Conservation (phyloP, 1,140 invertebrate genomes). For the Pseudachorutes palmiensis region DNA sequence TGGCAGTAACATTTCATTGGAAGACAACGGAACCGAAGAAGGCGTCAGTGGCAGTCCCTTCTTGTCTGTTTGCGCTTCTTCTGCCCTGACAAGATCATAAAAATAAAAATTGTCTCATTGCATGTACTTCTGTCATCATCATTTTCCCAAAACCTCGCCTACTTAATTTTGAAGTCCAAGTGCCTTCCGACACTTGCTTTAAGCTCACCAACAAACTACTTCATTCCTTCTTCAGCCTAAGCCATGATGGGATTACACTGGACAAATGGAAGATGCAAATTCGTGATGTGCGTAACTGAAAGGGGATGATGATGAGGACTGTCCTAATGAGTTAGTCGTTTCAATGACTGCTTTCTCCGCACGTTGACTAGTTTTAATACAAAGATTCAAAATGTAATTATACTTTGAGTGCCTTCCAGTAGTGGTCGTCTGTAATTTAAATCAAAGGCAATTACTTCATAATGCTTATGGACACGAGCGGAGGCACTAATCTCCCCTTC, state of each 20-base stretch:
- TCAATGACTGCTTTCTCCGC: background rate
- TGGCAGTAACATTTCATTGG: background rate
- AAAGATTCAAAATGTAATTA: slow-evolving; percentile 5
- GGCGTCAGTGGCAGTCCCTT: too few species aligned
- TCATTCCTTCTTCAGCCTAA: too few species aligned
- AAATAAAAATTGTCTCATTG: background rate
- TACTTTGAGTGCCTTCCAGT: background rate
- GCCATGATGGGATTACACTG: too few species aligned
- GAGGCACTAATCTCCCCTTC: slow-evolving; percentile 1
- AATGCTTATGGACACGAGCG: slow-evolving; percentile 4
- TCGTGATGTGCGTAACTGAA: too few species aligned
- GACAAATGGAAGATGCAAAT: too few species aligned
- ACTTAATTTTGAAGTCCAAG: background rate
- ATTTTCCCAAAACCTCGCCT: background rate
- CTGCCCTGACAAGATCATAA: background rate
- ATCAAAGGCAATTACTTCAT: slow-evolving; percentile 13
- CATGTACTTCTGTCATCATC: slow-evolving; percentile 1
- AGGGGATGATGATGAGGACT: too few species aligned
- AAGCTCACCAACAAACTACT: too few species aligned
- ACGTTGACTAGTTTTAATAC: slow-evolving; percentile 1
- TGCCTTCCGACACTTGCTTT: background rate
- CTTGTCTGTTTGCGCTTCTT: background rate
- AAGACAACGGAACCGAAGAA: too few species aligned
- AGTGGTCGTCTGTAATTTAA: slow-evolving; percentile 5
- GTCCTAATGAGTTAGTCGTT: too few species aligned